phyloP scores from a whole-genome alignment of 1,140 invertebrate genomes.

The Cecropterus lyciades region DNA sequence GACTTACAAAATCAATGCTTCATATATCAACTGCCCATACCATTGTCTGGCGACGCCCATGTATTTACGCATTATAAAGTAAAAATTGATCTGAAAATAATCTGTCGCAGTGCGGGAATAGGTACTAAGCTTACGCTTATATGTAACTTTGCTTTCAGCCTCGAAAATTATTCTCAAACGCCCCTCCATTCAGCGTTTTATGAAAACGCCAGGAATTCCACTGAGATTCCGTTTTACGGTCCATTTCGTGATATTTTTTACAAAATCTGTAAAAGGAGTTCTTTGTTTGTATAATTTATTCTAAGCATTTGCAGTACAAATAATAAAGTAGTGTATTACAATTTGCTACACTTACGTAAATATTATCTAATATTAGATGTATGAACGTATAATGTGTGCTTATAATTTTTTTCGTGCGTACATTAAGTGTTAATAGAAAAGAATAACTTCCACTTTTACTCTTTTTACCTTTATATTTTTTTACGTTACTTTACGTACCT shows the following conservation, averaged over 20 bases:
- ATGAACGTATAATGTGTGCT: too few relatives aligned
- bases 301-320: too few relatives aligned
- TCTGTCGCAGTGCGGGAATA: conserved; percentile 11
- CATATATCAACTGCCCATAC: neutral
- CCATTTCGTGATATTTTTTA: neutral
- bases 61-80: neutral
- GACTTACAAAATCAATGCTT: too few relatives aligned
- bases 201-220: neutral
- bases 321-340: too few relatives aligned
- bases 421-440: too few relatives aligned
- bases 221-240: neutral
- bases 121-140: neutral
- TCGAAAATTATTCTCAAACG: neutral
- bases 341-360: too few relatives aligned
- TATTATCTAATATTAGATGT: too few relatives aligned
- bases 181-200: neutral
- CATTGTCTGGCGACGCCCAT: too few relatives aligned
- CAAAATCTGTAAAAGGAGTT: neutral
- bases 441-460: too few relatives aligned
- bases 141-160: conserved; percentile 1
- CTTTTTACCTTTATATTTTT: too few relatives aligned
- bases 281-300: neutral
- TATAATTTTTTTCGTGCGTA: too few relatives aligned
- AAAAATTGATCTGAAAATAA: neutral
- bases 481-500: too few relatives aligned